Evolutionary conservation across 2,113 vertebrate species (phyloP), one percentile per base, ranked within the genome.

Genomic region (Zeus faber): DNA sequence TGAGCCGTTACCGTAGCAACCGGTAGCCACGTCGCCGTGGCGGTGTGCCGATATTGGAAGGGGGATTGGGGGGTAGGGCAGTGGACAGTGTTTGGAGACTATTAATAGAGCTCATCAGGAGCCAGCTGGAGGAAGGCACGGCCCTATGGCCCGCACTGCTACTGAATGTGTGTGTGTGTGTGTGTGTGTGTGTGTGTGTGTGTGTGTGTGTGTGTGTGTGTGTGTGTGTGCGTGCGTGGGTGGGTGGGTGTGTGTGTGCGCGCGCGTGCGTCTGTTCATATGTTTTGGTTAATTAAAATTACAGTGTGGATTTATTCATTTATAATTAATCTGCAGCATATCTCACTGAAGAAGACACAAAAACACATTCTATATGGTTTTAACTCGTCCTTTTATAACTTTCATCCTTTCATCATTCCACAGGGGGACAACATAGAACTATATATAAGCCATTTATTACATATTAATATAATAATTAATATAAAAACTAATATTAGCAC

Each of bases 91-190:
- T 31, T 10, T 39, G 65, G 14, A 52, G 60, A 71, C 84, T 86
- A 82, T 86, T 81, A 83, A 80, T 83, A 85, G 78, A 71, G 59
- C 65, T 73, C 48, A 71, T 79, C 63, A 57, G 71, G 69, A 77
- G 49, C 58, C 72, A 75, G 76, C 72, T 78, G 78, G 64, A 65
- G 75, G 70, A 51, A 67, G 64, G 54, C 24, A 54, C 0, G 41
- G 70, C 70, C 65, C 63, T 57, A 25, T 49, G 48, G 54, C 48
- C 49, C 46, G 21, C n/a, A n/a, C n/a, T n/a, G n/a, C n/a, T n/a
- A n/a, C n/a, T n/a, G n/a, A n/a, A n/a, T n/a, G 10, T 22, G 18
- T 26, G 31, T 63, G 49, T 25, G 39, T 35, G 54, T 50, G 43
- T 33, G 21, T 49, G 39, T 20, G 6, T 37, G 23, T 6, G 2